phyloP scores from a whole-genome alignment of 2,797 vertebrate genomes.

The Pantherophis vulpinus region DNA sequence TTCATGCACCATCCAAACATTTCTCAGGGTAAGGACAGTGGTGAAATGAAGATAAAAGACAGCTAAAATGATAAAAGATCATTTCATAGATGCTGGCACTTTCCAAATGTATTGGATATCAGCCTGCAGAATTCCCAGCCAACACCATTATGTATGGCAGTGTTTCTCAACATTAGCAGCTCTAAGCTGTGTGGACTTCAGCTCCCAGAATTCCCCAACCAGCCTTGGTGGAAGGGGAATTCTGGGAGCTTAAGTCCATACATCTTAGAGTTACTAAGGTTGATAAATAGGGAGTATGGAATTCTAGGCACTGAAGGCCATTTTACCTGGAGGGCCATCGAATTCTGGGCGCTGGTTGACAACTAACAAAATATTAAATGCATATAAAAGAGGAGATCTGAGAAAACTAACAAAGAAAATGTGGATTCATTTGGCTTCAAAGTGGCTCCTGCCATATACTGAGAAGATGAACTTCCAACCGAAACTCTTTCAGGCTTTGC shows the following conservation, averaged over 20 bases:
- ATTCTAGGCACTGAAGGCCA: neutral
- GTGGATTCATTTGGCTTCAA: neutral
- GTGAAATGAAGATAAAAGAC: neutral
- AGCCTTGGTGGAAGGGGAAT: neutral
- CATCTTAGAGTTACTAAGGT: neutral
- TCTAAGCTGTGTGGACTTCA: neutral
- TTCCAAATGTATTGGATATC: neutral
- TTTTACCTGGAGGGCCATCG: neutral
- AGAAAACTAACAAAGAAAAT: neutral
- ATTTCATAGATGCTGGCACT: neutral
- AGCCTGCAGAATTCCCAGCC: neutral
- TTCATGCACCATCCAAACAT: neutral
- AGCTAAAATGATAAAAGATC: too few species aligned
- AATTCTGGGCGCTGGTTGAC: neutral
- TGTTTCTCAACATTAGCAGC: neutral
- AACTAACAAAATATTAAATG: neutral
- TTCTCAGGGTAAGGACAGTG: neutral
- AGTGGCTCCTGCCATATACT: slow-evolving; percentile 2
- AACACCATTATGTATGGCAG: neutral
- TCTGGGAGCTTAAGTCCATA: neutral
- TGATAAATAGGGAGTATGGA: neutral
- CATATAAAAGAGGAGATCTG: accelerated
- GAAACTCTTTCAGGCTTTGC: slow-evolving; percentile 65
- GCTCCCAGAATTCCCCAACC: neutral
- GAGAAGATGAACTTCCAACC: slow-evolving; percentile 65